Conservation (phyloP, 2,113 vertebrate species). For the Protobothrops flavoviridis region DNA sequence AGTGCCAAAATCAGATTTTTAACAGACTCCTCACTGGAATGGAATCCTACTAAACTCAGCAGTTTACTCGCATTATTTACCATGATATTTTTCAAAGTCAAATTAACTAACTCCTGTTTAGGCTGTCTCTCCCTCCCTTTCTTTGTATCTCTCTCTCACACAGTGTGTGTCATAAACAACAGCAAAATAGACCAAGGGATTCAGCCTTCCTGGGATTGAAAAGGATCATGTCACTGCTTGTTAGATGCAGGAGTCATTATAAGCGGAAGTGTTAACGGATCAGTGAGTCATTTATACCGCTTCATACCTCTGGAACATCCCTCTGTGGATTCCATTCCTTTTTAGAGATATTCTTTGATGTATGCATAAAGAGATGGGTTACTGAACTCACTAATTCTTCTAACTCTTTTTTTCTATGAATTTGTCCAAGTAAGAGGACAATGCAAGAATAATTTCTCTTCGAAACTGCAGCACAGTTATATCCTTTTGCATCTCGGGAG, state of each 20-base stretch:
- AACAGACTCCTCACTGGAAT: slow-evolving; percentile 18
- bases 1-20: slow-evolving; percentile 3
- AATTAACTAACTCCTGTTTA: neutral
- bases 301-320: slow-evolving; percentile 35
- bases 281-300: slow-evolving; percentile 58
- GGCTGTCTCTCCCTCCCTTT: neutral
- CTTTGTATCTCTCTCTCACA: neutral
- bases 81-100: neutral
- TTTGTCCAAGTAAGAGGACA: slow-evolving; percentile 11
- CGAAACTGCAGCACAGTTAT: neutral
- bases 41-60: neutral
- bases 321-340: slow-evolving; percentile 27
- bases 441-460: neutral
- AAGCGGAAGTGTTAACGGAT: slow-evolving; percentile 60
- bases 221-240: slow-evolving; percentile 57
- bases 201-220: neutral
- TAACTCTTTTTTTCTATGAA: slow-evolving; percentile 13
- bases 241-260: slow-evolving; percentile 46
- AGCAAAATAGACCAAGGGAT: neutral
- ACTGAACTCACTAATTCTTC: slow-evolving; percentile 6
- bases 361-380: neutral
- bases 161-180: neutral
- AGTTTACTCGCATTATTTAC: neutral
- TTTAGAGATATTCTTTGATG: slow-evolving; percentile 23
- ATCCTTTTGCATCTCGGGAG: neutral